Evolutionary conservation across 2,113 vertebrate genomes (phyloP).

Genomic region (Silurus asotus): DNA sequence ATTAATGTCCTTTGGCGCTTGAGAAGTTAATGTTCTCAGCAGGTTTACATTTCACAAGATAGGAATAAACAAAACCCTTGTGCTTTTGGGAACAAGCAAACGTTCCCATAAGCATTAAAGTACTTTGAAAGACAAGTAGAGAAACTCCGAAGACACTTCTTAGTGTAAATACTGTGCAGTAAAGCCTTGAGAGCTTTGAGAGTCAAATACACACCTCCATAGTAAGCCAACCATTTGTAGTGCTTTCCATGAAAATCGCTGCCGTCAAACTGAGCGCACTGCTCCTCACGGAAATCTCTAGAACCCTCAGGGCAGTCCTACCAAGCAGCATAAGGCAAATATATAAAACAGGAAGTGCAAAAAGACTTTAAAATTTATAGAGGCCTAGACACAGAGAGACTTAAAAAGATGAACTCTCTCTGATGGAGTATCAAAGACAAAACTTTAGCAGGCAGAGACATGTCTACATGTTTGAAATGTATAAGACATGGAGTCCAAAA

Average conservation of each 20-base stretch:
- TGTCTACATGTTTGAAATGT: not conserved
- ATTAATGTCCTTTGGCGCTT: not conserved
- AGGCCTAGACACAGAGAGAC: not conserved
- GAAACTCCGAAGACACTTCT: no score
- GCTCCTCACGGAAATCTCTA: slow-evolving; percentile 88
- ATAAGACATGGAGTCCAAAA: not conserved
- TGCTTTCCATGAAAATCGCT: slow-evolving; percentile 85
- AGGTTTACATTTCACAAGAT: not conserved
- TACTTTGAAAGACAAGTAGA: not conserved
- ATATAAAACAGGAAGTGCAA: not conserved
- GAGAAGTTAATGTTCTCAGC: not conserved
- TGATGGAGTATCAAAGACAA: slow-evolving; percentile 8
- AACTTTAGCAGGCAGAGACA: slow-evolving; percentile 1
- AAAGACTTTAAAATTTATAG: not conserved
- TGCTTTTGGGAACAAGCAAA: no score
- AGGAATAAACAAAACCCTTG: not conserved
- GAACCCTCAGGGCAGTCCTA: slow-evolving; percentile 87
- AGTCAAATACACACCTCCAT: slow-evolving; percentile 77
- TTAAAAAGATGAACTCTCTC: not conserved
- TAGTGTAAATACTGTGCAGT: no score
- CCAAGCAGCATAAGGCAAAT: not conserved
- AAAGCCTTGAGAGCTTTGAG: not conserved
- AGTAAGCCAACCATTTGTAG: slow-evolving; percentile 92
- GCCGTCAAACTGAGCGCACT: slow-evolving; percentile 86
- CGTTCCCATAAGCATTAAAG: not conserved